Evolutionary conservation across 2,888 invertebrate species (phyloP).

Genomic region (Chrysodeixis includens): DNA sequence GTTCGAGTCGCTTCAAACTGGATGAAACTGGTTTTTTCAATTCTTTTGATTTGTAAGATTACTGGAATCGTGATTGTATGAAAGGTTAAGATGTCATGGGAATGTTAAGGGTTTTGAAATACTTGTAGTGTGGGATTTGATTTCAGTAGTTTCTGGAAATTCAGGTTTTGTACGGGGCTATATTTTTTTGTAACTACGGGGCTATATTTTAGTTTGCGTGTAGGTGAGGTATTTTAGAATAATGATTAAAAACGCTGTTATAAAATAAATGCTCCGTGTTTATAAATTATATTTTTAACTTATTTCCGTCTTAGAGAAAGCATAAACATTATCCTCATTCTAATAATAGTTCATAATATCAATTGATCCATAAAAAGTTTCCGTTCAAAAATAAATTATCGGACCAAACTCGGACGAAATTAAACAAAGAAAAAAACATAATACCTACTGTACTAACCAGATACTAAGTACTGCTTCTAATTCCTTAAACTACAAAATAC

Average conservation of each 20-base stretch:
- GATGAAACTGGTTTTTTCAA: constrained; percentile 61
- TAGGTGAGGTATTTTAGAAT: too few relatives aligned
- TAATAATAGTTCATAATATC: too few relatives aligned
- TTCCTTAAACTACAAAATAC: constrained; percentile 20
- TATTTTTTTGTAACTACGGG: background rate
- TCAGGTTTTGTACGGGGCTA: background rate
- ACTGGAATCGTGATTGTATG: constrained; percentile 52
- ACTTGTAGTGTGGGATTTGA: background rate
- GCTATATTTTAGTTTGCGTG: too few relatives aligned
- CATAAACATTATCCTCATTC: too few relatives aligned
- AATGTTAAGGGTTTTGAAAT: constrained; percentile 35
- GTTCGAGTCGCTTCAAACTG: constrained; percentile 50
- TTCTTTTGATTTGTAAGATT: constrained; percentile 52
- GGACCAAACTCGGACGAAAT: background rate
- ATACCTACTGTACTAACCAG: background rate
- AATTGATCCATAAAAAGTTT: too few relatives aligned
- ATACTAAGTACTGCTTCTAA: background rate
- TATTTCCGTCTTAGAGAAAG: too few relatives aligned
- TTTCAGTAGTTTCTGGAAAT: background rate
- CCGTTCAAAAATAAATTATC: background rate
- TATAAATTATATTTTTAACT: too few relatives aligned
- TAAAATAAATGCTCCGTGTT: too few relatives aligned
- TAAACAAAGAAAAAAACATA: background rate
- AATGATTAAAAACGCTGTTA: too few relatives aligned
- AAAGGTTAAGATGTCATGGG: constrained; percentile 60